phyloP scores from a whole-genome alignment of 2,797 vertebrate genomes.

The Clarias platycephalus region DNA sequence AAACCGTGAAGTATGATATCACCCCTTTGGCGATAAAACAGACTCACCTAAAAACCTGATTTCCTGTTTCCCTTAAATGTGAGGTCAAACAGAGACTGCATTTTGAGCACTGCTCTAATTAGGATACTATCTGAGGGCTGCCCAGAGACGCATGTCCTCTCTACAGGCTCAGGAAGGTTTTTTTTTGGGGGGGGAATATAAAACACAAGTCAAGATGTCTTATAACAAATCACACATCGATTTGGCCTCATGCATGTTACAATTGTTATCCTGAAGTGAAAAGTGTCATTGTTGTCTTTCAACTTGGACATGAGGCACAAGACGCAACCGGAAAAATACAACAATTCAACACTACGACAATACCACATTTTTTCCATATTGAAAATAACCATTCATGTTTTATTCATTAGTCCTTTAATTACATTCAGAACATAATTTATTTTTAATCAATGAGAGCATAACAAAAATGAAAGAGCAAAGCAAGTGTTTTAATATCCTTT shows the following conservation, averaged over 20 bases:
- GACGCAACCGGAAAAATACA: not conserved
- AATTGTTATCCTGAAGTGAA: not conserved
- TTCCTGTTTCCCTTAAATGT: conserved; percentile 4
- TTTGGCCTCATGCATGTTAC: not conserved
- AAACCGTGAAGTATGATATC: not conserved
- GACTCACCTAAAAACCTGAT: conserved; percentile 19
- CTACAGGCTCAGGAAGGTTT: not conserved
- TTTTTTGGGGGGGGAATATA: no score
- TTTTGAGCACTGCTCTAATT: conserved; percentile 33
- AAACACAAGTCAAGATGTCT: not conserved
- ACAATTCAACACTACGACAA: not conserved
- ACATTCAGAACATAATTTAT: not conserved
- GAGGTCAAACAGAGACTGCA: conserved; percentile 16
- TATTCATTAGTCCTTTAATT: not conserved
- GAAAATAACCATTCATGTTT: not conserved
- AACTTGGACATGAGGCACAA: no score
- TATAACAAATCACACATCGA: no score
- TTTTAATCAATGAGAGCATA: not conserved
- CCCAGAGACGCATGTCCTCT: conserved; percentile 13
- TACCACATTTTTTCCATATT: not conserved
- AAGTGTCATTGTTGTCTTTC: not conserved
- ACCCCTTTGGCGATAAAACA: not conserved
- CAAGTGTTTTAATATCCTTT: conserved; percentile 6
- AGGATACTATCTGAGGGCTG: conserved; percentile 25
- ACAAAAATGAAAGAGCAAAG: not conserved